A percentile compares a stretch with the other conserved stretches of the same genome.
Evolutionary conservation across 2,888 invertebrate genomes (phyloP).

Genomic region (Asteroscopus sphinx): DNA sequence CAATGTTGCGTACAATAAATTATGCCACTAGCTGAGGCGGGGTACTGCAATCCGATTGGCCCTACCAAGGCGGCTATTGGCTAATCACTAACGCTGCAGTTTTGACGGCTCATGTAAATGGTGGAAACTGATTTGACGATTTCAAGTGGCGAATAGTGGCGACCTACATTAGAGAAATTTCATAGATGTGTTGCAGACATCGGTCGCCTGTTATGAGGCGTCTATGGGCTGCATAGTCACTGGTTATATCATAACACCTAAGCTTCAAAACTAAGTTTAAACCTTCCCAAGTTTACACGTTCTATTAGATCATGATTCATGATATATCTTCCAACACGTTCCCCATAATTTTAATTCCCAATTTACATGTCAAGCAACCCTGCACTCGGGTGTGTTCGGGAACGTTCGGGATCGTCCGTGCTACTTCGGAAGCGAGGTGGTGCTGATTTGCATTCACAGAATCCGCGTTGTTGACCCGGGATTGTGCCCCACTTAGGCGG

Average conservation of each 20-base stretch:
- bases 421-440: constrained; percentile 35
- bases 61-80: no score
- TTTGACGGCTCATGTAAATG: no score
- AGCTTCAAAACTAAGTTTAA: constrained; percentile 18
- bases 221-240: no score
- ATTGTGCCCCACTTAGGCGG: constrained; percentile 44
- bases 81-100: no score
- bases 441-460: constrained; percentile 57
- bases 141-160: no score
- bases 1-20: no score
- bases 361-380: constrained; percentile 57
- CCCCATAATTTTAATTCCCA: constrained; percentile 53
- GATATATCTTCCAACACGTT: constrained; percentile 40
- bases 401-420: constrained; percentile 35
- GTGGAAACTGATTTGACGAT: no score
- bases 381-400: constrained; percentile 42
- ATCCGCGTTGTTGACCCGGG: constrained; percentile 46
- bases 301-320: constrained; percentile 44
- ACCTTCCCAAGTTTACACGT: constrained; percentile 23
- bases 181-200: no score
- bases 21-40: no score
- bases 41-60: no score
- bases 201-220: no score
- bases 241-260: background rate
- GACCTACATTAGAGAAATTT: no score